Conservation (phyloP, 2,797 vertebrate species). For the Cyclura pinguis region DNA sequence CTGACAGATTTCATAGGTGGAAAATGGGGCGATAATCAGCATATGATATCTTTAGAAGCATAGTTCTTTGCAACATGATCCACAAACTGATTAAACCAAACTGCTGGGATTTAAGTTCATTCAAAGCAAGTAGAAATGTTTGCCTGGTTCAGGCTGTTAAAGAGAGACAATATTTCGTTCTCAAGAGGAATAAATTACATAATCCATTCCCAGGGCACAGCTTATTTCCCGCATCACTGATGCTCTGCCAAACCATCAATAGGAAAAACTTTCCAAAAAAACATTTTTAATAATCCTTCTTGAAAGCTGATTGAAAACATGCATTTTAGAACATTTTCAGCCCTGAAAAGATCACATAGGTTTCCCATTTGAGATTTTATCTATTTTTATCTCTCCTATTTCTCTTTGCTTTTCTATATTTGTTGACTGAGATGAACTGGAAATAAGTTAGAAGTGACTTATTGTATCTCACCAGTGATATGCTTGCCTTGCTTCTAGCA, state of each 20-base stretch:
- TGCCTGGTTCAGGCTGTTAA: constrained; percentile 1
- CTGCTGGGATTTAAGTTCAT: background rate
- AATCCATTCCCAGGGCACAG: constrained; percentile 21
- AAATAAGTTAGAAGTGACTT: constrained; percentile 29
- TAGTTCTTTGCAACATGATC: background rate
- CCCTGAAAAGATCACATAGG: constrained; percentile 8
- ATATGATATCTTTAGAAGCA: background rate
- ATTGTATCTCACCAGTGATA: constrained; percentile 15
- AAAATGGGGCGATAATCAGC: background rate
- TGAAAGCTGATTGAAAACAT: constrained; percentile 39
- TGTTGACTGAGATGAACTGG: constrained; percentile 23
- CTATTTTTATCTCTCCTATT: constrained; percentile 5
- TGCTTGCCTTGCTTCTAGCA: constrained; percentile 23
- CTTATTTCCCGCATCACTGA: constrained; percentile 37
- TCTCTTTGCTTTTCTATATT: constrained; percentile 15
- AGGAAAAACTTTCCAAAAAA: constrained; percentile 8
- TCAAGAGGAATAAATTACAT: constrained; percentile 36
- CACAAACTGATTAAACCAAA: constrained; percentile 16
- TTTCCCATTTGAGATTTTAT: constrained; percentile 26
- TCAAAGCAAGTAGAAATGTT: constrained; percentile 8
- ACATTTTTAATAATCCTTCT: constrained; percentile 31
- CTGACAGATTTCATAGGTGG: background rate
- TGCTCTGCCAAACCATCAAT: constrained; percentile 4
- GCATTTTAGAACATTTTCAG: constrained; percentile 18
- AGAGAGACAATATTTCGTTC: constrained; percentile 18